Base-by-base conservation (phyloP, 2,888 invertebrate genomes). In the Agrotis puta region DNA sequence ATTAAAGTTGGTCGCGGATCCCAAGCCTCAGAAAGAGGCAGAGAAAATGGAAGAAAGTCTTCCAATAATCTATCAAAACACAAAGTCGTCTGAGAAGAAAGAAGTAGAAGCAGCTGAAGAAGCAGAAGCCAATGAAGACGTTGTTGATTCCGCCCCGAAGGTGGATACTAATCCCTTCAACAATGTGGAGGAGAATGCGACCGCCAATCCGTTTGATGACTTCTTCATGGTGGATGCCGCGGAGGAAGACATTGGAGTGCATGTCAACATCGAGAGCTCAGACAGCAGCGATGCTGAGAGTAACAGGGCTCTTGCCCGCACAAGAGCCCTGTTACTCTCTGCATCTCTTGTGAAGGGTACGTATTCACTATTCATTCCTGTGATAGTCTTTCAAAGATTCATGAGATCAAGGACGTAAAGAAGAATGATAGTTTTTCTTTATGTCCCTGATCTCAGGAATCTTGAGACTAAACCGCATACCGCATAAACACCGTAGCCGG, bases 11-110 rank as follows among this genome's bases (percentile, higher is more conserved):
- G 90, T 91, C 0, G 70, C 77, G 9, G 71, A 70, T 4, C 43
- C 62, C 0, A 80, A 66, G 51, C 71, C 77, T 1, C 58, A 56
- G 43, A 66, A 50, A 24, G 24, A 74, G 16, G 3, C 18, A 0
- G 66, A 61, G 1, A 24, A 64, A 1, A n/a, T 24, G 4, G 53
- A n/a, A 0, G 70, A 64, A 7, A 53, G 51, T 33, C 33, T 67
- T 51, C 70, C 87, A 3, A 54, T 56, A 6, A 93, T 94, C 48
- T 95, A 95, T 77, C 94, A 94, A 75, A 95, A 95, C 14, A 56
- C 56, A 2, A 56, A n/a, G 14, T 20, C 13, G 2, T 39, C 39
- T 39, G 39, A 39, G 39, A 39, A 39, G 11, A 39, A 11, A 11
- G 39, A 39, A 39, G 11, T 11, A 33, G 9, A 33, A 39, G 39